Conservation (phyloP, 2,113 vertebrate species). For the crab-eating macaque (Macaca fascicularis) region T2T-MFA8v1.1 NC_088394.1:65303501-65304000, state of each 20-base stretch:
- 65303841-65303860: neutral
- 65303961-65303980: constrained; percentile 3
- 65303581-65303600: neutral
- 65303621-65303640: neutral
- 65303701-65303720: neutral
- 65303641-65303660: neutral
- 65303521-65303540: constrained; percentile 15
- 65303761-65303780: constrained; percentile 35
- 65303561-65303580: constrained; percentile 39
- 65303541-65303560: neutral
- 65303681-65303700: neutral
- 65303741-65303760: neutral
- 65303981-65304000: constrained; percentile 23
- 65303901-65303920: neutral
- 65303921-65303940: neutral
- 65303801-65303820: constrained; percentile 31
- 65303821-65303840: neutral
- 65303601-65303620: neutral
- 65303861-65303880: constrained; percentile 38
- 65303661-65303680: neutral
- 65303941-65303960: constrained; percentile 42
- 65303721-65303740: constrained; percentile 28
- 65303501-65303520: constrained; percentile 25
- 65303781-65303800: neutral
- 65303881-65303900: neutral